phyloP scores from a whole-genome alignment of 2,797 vertebrate genomes.

The Morus bassanus region DNA sequence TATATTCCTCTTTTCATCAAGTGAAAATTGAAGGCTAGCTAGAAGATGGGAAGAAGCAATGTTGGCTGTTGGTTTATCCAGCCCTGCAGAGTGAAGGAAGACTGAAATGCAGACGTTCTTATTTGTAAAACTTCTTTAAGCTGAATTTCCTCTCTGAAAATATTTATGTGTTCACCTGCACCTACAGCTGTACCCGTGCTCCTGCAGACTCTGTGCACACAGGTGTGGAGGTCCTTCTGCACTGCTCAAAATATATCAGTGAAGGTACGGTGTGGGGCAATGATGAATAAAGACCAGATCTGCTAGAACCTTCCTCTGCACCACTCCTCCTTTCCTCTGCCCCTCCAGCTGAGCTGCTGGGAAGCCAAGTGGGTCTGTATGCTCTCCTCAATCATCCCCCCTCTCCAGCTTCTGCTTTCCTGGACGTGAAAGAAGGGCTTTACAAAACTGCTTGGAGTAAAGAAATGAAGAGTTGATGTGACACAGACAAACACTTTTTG shows the following conservation, averaged over 20 bases:
- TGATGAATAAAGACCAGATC: not conserved
- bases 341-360: not conserved
- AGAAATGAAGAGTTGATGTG: not conserved
- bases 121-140: not conserved
- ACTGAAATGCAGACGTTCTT: not conserved
- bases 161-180: not conserved
- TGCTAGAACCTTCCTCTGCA: not conserved
- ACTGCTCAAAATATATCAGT: not conserved
- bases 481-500: not conserved
- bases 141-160: not conserved
- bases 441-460: not conserved
- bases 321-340: not conserved
- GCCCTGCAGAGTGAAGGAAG: not conserved
- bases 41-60: not conserved
- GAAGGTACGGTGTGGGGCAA: accelerated
- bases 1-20: not conserved
- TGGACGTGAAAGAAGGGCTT: not conserved
- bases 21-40: not conserved
- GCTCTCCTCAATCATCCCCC: not conserved
- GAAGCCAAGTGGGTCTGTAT: not conserved
- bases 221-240: not conserved
- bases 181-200: accelerated
- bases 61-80: not conserved
- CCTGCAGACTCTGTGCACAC: not conserved
- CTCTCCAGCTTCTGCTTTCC: not conserved